Percentiles rank a stretch among this genome's conserved stretches.
phyloP scores from a whole-genome alignment of 2,888 invertebrate species.

The Pheosia gnoma region DNA sequence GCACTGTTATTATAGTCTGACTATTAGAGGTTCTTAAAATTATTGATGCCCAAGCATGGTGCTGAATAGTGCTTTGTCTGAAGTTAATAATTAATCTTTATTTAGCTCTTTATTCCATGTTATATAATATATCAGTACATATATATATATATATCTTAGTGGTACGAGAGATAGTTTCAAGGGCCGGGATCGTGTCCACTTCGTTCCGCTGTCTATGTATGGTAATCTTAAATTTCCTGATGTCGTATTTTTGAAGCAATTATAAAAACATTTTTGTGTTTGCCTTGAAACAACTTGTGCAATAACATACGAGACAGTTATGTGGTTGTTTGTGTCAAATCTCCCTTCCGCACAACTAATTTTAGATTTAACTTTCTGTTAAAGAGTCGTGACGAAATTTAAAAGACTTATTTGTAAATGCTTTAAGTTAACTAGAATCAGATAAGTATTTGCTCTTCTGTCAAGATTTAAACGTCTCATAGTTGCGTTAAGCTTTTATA shows the following conservation, averaged over 20 bases:
- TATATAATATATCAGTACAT: no score
- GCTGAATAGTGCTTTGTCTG: no score
- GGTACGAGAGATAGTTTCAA: conserved; percentile 7
- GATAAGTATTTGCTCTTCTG: conserved; percentile 1
- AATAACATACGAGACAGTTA: conserved; percentile 7
- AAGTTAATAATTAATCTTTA: no score
- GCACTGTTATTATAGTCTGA: no score
- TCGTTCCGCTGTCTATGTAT: conserved; percentile 11
- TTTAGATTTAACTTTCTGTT: conserved; percentile 8
- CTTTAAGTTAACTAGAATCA: neutral
- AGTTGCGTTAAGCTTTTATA: neutral
- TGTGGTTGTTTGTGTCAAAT: conserved; percentile 14
- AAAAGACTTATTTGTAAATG: neutral
- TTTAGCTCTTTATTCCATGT: no score
- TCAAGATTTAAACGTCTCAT: neutral
- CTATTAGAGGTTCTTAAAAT: no score
- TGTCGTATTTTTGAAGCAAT: conserved; percentile 12
- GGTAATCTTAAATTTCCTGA: conserved; percentile 7
- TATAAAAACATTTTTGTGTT: conserved; percentile 13
- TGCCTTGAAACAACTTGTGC: conserved; percentile 19
- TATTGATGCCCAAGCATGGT: no score
- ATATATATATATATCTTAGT: neutral
- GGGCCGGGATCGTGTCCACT: conserved; percentile 13
- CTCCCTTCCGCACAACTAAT: conserved; percentile 17
- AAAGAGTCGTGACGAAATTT: neutral